Evolutionary conservation across 2,888 invertebrate species (phyloP).

Genomic region (Notodonta ziczac): DNA sequence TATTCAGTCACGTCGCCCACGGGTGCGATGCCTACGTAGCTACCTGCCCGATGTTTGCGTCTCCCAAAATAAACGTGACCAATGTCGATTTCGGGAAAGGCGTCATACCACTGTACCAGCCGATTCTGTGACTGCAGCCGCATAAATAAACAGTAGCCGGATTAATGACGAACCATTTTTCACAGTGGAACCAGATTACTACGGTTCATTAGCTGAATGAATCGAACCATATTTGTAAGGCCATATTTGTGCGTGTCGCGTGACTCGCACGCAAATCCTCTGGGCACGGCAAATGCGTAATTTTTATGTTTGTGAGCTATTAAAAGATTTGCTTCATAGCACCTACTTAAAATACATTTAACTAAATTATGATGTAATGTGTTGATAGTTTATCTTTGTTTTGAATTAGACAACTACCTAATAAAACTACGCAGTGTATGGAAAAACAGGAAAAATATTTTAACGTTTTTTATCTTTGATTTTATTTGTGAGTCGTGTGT

Average conservation of each 20-base stretch:
- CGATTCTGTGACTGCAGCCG: constrained; percentile 57
- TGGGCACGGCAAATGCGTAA: constrained; percentile 13
- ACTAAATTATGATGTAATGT: not conserved
- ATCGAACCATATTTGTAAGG: constrained; percentile 32
- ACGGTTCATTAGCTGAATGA: constrained; percentile 51
- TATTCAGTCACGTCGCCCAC: constrained; percentile 25
- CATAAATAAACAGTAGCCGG: constrained; percentile 56
- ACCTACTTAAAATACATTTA: not conserved
- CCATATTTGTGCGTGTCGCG: constrained; percentile 23
- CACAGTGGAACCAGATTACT: constrained; percentile 52
- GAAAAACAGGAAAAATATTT: not conserved
- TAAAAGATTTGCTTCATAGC: constrained; percentile 21
- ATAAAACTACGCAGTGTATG: not conserved
- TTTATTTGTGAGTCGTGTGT: not conserved
- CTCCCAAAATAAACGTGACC: constrained; percentile 75
- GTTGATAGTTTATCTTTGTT: not conserved
- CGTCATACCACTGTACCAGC: constrained; percentile 52
- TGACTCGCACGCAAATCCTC: constrained; percentile 31
- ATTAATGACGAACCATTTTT: constrained; percentile 60
- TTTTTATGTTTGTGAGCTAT: constrained; percentile 16
- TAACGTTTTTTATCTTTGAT: not conserved
- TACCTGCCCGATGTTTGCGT: constrained; percentile 39
- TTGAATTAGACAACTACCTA: not conserved
- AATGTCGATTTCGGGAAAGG: constrained; percentile 66
- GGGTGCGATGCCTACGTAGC: constrained; percentile 23